Evolutionary conservation across 2,888 invertebrate species (phyloP).

Genomic region (Muschampia plurimacula): DNA sequence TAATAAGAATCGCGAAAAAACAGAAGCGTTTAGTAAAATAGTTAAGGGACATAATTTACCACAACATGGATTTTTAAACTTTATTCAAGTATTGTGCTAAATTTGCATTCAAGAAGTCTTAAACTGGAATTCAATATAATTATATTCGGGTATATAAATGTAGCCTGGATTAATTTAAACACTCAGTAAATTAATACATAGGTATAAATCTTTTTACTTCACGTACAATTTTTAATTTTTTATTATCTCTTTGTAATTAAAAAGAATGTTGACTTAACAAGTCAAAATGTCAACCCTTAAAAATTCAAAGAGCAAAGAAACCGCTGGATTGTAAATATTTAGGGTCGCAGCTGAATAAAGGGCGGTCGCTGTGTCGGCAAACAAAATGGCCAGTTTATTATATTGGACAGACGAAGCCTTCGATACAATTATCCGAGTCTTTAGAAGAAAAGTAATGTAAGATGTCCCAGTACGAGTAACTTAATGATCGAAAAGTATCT

Average conservation of each 20-base stretch:
- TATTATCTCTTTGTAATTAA: constrained; percentile 1
- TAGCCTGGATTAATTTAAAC: no score
- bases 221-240: background rate
- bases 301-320: constrained; percentile 8
- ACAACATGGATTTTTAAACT: no score
- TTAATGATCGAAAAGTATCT: background rate
- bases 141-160: no score
- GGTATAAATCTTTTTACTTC: no score
- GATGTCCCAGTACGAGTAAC: background rate
- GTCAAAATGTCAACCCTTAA: background rate
- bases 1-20: no score
- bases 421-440: constrained; percentile 75
- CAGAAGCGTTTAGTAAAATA: no score
- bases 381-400: constrained; percentile 83
- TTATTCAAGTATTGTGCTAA: no score
- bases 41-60: no score
- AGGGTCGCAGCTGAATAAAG: constrained; percentile 65
- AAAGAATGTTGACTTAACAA: constrained; percentile 1
- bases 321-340: constrained; percentile 50
- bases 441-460: background rate
- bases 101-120: no score
- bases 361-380: constrained; percentile 75
- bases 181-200: no score
- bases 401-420: constrained; percentile 76
- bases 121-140: no score